Percentiles rank a stretch among this genome's conserved stretches.
Conservation (phyloP, 2,797 vertebrate species). For the Lepilemur ruficaudatus region DNA sequence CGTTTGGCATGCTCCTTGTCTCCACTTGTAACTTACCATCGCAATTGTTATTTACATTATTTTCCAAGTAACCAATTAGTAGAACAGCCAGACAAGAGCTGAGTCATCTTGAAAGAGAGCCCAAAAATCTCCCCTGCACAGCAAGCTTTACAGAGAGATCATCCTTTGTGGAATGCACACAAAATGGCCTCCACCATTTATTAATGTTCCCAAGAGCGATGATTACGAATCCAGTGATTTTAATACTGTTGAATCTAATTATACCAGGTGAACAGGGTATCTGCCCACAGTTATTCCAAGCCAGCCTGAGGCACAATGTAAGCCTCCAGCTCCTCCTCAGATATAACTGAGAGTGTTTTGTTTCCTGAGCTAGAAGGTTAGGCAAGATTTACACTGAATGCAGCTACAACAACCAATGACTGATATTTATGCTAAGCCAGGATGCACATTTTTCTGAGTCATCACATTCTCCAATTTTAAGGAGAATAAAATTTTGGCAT, state of each 20-base stretch:
- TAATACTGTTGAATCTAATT: constrained; percentile 14
- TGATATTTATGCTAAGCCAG: background rate
- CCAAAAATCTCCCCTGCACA: constrained; percentile 52
- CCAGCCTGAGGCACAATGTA: background rate
- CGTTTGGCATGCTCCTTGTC: background rate
- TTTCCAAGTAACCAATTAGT: constrained; percentile 63
- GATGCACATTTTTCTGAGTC: background rate
- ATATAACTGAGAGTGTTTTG: background rate
- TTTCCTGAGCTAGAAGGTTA: background rate
- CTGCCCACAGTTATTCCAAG: background rate
- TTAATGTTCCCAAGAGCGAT: constrained; percentile 40
- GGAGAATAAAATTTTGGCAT: constrained; percentile 25
- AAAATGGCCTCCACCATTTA: constrained; percentile 51
- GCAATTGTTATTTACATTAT: constrained; percentile 67
- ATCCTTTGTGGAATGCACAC: constrained; percentile 48
- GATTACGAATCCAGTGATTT: constrained; percentile 36
- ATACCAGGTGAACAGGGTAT: background rate
- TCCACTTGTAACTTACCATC: constrained; percentile 48
- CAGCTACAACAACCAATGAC: background rate
- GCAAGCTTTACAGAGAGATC: constrained; percentile 58
- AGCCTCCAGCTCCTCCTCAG: background rate
- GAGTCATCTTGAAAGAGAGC: constrained; percentile 73
- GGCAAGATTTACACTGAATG: background rate
- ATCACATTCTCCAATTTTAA: constrained; percentile 17
- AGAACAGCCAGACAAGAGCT: constrained; percentile 63